phyloP scores from a whole-genome alignment of 2,797 vertebrate species.

The Malurus leucopterus region DNA sequence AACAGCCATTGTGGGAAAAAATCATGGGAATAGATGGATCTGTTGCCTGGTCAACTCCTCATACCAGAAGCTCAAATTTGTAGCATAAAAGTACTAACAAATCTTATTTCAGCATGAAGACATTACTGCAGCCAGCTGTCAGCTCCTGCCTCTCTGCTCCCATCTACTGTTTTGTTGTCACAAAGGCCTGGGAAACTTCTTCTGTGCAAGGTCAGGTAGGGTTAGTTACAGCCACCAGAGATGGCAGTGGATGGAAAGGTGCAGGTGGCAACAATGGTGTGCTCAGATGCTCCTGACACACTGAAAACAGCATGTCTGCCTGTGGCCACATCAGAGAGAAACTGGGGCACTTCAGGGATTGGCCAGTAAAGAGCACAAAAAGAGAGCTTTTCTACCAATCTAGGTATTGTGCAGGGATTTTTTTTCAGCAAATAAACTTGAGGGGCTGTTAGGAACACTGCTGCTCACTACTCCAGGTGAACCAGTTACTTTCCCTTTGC shows the following conservation, averaged over 20 bases:
- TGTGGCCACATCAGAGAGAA: background rate
- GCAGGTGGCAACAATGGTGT: background rate
- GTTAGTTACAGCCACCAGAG: background rate
- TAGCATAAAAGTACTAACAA: background rate
- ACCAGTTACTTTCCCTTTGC: background rate
- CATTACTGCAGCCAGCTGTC: background rate
- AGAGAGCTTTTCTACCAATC: background rate
- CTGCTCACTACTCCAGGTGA: background rate
- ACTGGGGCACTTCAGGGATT: background rate
- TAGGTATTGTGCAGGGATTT: background rate
- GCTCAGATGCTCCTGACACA: background rate
- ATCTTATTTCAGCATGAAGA: background rate
- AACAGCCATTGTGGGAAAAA: background rate
- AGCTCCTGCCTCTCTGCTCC: background rate
- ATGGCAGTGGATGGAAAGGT: background rate
- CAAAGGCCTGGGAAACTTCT: background rate
- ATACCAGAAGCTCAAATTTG: background rate
- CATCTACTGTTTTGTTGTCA: background rate
- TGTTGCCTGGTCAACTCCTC: background rate
- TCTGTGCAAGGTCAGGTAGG: background rate
- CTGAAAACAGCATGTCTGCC: background rate
- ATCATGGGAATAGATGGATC: fast-evolving
- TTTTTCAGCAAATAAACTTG: background rate
- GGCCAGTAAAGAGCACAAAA: background rate
- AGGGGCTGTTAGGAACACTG: background rate